Evolutionary conservation across 2,797 vertebrate species (phyloP).

Genomic region (Tauraco hartlaubi): DNA sequence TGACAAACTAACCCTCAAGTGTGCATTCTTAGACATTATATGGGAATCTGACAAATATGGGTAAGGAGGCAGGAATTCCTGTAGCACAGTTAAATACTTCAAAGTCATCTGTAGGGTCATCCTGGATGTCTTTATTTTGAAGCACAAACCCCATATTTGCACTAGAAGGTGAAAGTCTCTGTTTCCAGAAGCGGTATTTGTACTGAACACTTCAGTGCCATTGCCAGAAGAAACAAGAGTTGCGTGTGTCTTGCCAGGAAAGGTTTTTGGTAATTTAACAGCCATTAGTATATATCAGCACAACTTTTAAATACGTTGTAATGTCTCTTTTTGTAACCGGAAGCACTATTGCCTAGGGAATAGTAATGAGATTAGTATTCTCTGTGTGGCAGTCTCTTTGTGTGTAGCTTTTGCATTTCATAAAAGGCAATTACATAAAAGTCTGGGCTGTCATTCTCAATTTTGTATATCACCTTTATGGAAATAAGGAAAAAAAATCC

Average conservation of each 20-base stretch:
- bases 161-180: neutral
- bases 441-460: conserved; percentile 13
- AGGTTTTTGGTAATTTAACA: neutral
- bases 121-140: neutral
- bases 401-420: conserved; percentile 28
- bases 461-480: conserved; percentile 32
- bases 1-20: neutral
- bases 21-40: neutral
- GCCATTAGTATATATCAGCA: conserved; percentile 1
- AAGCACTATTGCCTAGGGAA: neutral
- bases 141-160: neutral
- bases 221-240: neutral
- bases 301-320: conserved; percentile 4
- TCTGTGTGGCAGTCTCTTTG: neutral
- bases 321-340: neutral
- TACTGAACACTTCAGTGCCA: neutral
- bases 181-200: neutral
- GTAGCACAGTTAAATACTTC: neutral
- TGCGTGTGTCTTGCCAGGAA: neutral
- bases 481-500: conserved; percentile 33
- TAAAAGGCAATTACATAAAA: conserved; percentile 27
- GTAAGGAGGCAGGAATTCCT: neutral
- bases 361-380: conserved; percentile 15
- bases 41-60: neutral
- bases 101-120: neutral